Evolutionary conservation across 1,140 invertebrate species (phyloP).

Genomic region (Tenebrio molitor): DNA sequence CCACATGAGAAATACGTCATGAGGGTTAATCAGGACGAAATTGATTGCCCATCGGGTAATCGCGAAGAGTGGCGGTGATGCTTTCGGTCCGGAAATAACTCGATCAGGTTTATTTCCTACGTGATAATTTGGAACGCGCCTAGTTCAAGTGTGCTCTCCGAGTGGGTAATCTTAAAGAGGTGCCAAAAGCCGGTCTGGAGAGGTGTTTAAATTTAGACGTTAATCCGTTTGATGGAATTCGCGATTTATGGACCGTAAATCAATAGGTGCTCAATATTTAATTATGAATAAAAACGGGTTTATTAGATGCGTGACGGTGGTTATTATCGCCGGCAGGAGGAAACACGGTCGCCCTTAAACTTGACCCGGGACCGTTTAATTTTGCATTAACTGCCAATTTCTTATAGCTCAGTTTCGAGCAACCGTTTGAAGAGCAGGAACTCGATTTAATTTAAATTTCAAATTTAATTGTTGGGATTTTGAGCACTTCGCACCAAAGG

Average conservation of each 20-base stretch:
- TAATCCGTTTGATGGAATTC: constrained; percentile 1
- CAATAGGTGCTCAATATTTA: constrained; percentile 10
- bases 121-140: not conserved
- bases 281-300: constrained; percentile 13
- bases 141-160: not conserved
- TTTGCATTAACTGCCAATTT: constrained; percentile 21
- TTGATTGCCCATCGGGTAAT: not conserved
- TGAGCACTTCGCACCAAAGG: not conserved
- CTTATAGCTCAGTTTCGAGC: not conserved
- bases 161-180: not conserved
- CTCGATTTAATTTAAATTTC: not conserved
- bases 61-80: not conserved
- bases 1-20: too few species aligned
- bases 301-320: constrained; percentile 2
- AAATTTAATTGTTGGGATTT: not conserved
- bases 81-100: constrained; percentile 3
- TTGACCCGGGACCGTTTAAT: constrained; percentile 12
- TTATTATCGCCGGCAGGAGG: too few species aligned
- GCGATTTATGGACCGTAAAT: constrained; percentile 21
- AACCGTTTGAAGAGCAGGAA: constrained; percentile 4
- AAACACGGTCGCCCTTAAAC: constrained; percentile 1
- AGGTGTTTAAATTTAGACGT: constrained; percentile 14
- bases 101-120: not conserved
- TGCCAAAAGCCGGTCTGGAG: too few species aligned
- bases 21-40: not conserved